Conservation (phyloP, 2,888 invertebrate species). For the Acleris emargana region DNA sequence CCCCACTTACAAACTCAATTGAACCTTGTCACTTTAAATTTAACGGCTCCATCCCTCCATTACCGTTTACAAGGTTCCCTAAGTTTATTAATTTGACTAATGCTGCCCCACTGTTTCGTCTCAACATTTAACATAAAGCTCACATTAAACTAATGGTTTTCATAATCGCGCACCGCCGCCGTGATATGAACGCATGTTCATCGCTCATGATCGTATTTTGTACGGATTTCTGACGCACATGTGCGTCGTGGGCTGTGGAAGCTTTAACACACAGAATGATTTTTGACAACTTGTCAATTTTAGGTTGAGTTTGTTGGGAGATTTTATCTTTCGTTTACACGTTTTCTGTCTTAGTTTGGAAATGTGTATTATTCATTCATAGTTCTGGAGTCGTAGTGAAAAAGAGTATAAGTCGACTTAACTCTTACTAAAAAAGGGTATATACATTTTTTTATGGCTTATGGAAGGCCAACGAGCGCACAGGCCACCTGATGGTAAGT, state of each 20-base stretch:
- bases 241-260: no score
- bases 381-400: no score
- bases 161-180: not conserved
- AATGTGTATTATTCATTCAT: no score
- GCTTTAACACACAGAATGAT: no score
- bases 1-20: conserved; percentile 17
- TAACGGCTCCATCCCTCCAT: conserved; percentile 19
- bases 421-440: no score
- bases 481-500: no score
- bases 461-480: no score
- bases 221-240: no score
- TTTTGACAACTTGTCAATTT: no score
- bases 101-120: conserved; percentile 11
- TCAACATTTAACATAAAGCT: conserved; percentile 1
- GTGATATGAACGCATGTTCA: not conserved
- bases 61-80: conserved; percentile 17
- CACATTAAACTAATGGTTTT: not conserved
- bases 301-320: not conserved
- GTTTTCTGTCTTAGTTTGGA: not conserved
- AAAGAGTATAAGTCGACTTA: no score
- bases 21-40: conserved; percentile 12
- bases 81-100: conserved; percentile 25
- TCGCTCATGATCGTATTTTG: no score
- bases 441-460: no score
- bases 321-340: conserved; percentile 4